A percentile compares a stretch with the other conserved stretches of the same genome.
Conservation (phyloP, 2,797 vertebrate genomes). For the Acropternis orthonyx region DNA sequence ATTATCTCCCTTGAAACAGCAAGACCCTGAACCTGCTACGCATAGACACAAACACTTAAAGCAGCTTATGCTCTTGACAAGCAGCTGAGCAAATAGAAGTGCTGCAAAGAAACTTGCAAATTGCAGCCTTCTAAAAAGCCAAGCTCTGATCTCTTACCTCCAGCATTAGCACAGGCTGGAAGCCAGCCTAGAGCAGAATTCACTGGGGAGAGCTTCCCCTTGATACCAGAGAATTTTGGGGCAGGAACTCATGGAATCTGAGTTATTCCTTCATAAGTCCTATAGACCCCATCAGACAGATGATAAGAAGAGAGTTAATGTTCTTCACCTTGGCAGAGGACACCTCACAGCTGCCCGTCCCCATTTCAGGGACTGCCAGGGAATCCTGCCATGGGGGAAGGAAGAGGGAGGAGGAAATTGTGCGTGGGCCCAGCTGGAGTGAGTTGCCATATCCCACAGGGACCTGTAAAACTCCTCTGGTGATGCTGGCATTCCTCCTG, state of each 20-base stretch:
- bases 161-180: background rate
- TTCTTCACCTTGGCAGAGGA: conserved; percentile 4
- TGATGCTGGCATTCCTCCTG: conserved; percentile 6
- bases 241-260: background rate
- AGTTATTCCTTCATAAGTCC: accelerated
- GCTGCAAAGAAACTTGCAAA: background rate
- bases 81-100: background rate
- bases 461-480: conserved; percentile 22
- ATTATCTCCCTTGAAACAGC: accelerated
- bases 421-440: conserved; percentile 28
- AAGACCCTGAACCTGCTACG: background rate
- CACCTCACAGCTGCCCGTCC: conserved; percentile 25
- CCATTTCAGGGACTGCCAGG: conserved; percentile 21
- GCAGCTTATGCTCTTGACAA: background rate
- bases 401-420: background rate
- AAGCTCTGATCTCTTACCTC: background rate
- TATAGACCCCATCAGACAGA: background rate
- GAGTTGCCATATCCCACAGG: background rate
- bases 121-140: background rate
- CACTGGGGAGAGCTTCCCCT: background rate
- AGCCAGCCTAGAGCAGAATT: background rate
- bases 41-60: background rate
- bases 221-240: background rate
- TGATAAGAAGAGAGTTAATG: background rate
- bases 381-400: background rate